A percentile compares a stretch with the other conserved stretches of the same genome.
These are phyloP conservation scores for Vulpes lagopus DNA, from an alignment of 2,113 vertebrate species.

Conservation along the genomic window DNA sequence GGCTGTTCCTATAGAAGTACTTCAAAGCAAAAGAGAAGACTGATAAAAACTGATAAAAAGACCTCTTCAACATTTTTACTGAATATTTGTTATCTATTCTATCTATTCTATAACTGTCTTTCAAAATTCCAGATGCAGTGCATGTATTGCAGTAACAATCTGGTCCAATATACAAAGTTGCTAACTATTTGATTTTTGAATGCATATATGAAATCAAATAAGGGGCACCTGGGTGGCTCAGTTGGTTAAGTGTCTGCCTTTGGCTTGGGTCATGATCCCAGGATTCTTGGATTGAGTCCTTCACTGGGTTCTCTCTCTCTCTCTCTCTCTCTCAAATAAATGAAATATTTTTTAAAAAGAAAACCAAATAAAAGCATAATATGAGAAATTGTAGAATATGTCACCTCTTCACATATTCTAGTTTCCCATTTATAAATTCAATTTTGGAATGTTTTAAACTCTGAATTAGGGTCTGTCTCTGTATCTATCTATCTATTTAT, in stretches of 20 bases:
- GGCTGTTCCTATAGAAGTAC: not conserved
- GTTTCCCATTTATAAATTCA: not conserved
- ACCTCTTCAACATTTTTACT: not conserved
- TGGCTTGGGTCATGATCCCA: no score
- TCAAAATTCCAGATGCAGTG: not conserved
- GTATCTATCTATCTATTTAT: not conserved
- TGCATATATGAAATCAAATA: not conserved
- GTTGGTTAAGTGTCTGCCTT: no score
- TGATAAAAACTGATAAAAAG: not conserved
- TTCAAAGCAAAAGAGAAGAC: not conserved
- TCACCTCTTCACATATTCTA: not conserved
- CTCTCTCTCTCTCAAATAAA: no score
- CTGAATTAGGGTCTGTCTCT: not conserved
- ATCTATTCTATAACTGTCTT: not conserved
- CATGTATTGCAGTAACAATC: not conserved
- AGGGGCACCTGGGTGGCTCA: no score
- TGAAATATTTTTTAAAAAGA: no score
- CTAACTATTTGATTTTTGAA: not conserved
- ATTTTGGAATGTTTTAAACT: not conserved
- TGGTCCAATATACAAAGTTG: not conserved
- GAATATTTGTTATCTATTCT: not conserved
- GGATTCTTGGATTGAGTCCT: no score
- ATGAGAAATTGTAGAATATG: not conserved
- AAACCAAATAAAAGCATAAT: not conserved
- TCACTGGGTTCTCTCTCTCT: no score